Base-by-base conservation (phyloP, 2,797 vertebrate species). In the Rhinatrema bivittatum region DNA sequence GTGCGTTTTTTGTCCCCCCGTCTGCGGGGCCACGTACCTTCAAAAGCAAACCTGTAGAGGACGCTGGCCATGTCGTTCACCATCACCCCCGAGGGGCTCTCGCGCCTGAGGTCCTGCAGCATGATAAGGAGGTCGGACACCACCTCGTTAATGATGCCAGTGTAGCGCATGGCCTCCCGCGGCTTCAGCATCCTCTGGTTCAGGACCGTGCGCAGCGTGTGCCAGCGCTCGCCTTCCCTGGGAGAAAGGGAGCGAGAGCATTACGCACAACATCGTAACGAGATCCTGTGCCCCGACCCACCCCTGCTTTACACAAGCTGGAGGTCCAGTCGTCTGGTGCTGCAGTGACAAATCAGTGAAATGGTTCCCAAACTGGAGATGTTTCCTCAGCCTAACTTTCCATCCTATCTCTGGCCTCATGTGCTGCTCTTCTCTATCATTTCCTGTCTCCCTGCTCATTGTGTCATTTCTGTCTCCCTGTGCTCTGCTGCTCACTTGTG, bases 181-280 rank as follows among this genome's bases (percentile, higher is more conserved):
- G 85, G 90, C 40, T 85, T 89, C 60, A 97, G 77, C 78, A 98
- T 81, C 30, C 81, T 76, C 65, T 91, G 87, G 74, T 93, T 97
- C 51, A 98, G 76, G n/a, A 81, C 65, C 9, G 66, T 65, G 41
- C 94, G 82, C 42, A 97, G 69, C 19, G 77, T 76, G 67, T 91
- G 76, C 94, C 94, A 98, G 27, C 59, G 68, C 20, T 91, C 65
- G 12, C 91, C 90, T 19, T 93, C 79, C 61, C 94, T 98, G 56
- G 0, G 3, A 2, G 6, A 27, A 7, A 12, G 10, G n/a, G 9
- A 17, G 9, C 23, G 20, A 23, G 23, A n/a, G n/a, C n/a, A n/a
- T n/a, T n/a, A n/a, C n/a, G n/a, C n/a, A n/a, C n/a, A n/a, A n/a
- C n/a, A n/a, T n/a, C n/a, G n/a, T n/a, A n/a, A n/a, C n/a, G n/a